phyloP scores from a whole-genome alignment of 2,888 invertebrate genomes.

The Andrena chrysosceles region DNA sequence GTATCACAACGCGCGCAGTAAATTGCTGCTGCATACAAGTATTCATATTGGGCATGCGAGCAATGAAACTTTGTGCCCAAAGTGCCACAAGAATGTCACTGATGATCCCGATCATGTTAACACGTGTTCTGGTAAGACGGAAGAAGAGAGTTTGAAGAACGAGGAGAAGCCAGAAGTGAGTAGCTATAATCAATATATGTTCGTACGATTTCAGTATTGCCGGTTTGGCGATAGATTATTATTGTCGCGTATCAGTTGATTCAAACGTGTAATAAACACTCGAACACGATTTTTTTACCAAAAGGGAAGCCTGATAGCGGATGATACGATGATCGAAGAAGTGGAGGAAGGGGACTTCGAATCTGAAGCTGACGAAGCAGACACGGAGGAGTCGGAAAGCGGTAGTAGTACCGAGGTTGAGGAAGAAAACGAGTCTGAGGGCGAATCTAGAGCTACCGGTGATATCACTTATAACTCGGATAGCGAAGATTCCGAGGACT shows the following conservation, averaged over 20 bases:
- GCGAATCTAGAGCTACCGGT: constrained; percentile 69
- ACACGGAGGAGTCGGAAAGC: constrained; percentile 70
- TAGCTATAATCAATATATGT: background rate
- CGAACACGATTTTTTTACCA: constrained; percentile 1
- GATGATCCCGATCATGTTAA: constrained; percentile 77
- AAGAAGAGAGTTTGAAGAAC: constrained; percentile 56
- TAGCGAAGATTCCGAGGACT: constrained; percentile 72
- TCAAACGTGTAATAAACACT: no score
- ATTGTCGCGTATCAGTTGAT: background rate
- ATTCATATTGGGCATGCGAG: constrained; percentile 86
- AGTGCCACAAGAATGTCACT: constrained; percentile 79
- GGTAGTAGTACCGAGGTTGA: constrained; percentile 68
- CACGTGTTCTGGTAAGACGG: constrained; percentile 73
- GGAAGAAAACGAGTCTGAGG: constrained; percentile 69
- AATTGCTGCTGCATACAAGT: constrained; percentile 86
- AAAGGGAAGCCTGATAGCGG: constrained; percentile 65
- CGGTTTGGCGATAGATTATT: no score
- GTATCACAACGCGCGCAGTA: constrained; percentile 87
- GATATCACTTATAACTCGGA: constrained; percentile 75
- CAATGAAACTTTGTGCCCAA: constrained; percentile 76
- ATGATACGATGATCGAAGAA: constrained; percentile 65
- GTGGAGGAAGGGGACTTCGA: constrained; percentile 69
- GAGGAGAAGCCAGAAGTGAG: constrained; percentile 62
- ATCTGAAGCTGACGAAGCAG: constrained; percentile 73
- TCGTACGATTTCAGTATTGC: no score